Percentiles rank a stretch among this genome's conserved stretches.
These are phyloP conservation scores for Hyposoter dolosus DNA, from an alignment of 2,888 invertebrate genomes.

Conservation along the genomic window DNA sequence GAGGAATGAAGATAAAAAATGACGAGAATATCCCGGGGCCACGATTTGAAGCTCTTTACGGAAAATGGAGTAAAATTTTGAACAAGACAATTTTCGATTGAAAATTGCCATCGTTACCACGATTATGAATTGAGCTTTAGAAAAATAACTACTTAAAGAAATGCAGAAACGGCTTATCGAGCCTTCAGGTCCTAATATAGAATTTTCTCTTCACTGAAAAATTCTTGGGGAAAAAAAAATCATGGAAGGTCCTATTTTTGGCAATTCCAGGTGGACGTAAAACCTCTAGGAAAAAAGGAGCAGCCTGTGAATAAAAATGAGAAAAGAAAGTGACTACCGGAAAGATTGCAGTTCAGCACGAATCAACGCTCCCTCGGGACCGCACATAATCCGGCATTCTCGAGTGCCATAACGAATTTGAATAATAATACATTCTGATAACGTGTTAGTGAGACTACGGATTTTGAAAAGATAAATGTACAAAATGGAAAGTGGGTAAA, in stretches of 20 bases:
- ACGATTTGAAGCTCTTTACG: too few relatives aligned
- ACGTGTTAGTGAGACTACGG: neutral
- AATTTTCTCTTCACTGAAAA: neutral
- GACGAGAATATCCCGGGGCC: too few relatives aligned
- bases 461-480: constrained; percentile 18
- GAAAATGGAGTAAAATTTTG: too few relatives aligned
- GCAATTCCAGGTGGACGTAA: neutral
- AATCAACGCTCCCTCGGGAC: neutral
- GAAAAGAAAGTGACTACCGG: neutral
- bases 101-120: too few relatives aligned
- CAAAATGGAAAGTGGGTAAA: constrained; percentile 27
- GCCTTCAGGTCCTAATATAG: too few relatives aligned
- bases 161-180: too few relatives aligned
- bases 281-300: neutral
- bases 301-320: neutral
- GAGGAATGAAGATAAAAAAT: too few relatives aligned
- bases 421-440: constrained; percentile 11
- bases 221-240: neutral
- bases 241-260: neutral
- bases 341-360: neutral
- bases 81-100: too few relatives aligned
- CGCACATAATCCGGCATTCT: neutral
- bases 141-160: too few relatives aligned
- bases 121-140: too few relatives aligned
- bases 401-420: neutral